These are phyloP conservation scores for Trematocara marginatum DNA, from an alignment of 2,113 vertebrate genomes.

Conservation along the genomic window DNA sequence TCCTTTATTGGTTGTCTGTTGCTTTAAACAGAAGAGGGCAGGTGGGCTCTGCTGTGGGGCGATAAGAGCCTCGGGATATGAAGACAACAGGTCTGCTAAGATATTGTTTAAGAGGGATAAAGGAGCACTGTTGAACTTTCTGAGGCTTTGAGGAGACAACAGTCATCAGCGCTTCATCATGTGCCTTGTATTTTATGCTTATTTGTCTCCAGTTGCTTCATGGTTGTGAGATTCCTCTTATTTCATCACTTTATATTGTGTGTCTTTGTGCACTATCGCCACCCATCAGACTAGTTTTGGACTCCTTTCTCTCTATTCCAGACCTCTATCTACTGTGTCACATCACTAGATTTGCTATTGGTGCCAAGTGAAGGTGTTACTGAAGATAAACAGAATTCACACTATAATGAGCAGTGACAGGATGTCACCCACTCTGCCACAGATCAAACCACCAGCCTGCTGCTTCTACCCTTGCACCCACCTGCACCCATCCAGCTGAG, in stretches of 20 bases:
- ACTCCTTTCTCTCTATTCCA: not conserved
- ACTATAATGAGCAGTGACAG: slow-evolving; percentile 63
- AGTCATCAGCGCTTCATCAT: slow-evolving; percentile 23
- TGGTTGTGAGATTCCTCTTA: not conserved
- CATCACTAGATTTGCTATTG: not conserved
- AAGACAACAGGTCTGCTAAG: slow-evolving; percentile 29
- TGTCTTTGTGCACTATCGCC: not conserved
- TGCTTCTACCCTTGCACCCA: slow-evolving; percentile 46
- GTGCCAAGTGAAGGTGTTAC: slow-evolving; percentile 45
- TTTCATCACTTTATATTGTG: not conserved
- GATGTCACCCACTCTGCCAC: slow-evolving; percentile 49
- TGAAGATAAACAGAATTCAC: slow-evolving; percentile 44
- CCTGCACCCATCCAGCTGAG: slow-evolving; percentile 64
- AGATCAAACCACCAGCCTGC: slow-evolving; percentile 38
- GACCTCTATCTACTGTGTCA: slow-evolving; percentile 5
- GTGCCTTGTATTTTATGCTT: slow-evolving; percentile 24
- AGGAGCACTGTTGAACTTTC: slow-evolving; percentile 25
- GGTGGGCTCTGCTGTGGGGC: slow-evolving; percentile 58
- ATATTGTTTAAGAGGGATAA: slow-evolving; percentile 40
- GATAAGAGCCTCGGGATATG: slow-evolving; percentile 56
- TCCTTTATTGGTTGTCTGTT: slow-evolving; percentile 20
- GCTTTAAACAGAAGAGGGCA: slow-evolving; percentile 67
- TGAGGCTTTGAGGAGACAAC: not conserved
- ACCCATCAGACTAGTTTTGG: not conserved
- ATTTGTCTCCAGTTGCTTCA: slow-evolving; percentile 12